Conservation (phyloP, 2,113 vertebrate genomes). For the Eidolon helvum region DNA sequence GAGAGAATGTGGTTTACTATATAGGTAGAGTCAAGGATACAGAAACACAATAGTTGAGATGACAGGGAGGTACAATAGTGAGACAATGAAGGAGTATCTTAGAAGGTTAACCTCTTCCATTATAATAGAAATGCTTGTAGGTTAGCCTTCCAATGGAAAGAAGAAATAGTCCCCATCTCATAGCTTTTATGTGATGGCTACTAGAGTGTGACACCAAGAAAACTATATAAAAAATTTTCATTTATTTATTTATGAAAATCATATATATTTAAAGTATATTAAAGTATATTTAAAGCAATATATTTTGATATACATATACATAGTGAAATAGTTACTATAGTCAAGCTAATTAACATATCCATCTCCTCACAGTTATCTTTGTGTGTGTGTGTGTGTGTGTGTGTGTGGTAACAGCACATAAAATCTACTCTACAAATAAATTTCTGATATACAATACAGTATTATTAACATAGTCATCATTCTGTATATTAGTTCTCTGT, state of each 20-base stretch:
- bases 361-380: not conserved
- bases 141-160: not conserved
- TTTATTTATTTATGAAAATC: not conserved
- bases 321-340: not conserved
- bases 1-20: not conserved
- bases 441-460: not conserved
- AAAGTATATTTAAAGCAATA: not conserved
- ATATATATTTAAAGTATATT: not conserved
- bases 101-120: not conserved
- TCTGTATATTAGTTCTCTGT: not conserved
- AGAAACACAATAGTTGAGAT: not conserved
- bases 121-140: not conserved
- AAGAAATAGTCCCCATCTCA: not conserved
- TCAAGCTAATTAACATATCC: not conserved
- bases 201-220: not conserved
- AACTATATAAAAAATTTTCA: not conserved
- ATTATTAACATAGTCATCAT: not conserved
- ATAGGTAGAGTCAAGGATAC: not conserved
- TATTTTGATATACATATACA: not conserved
- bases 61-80: not conserved
- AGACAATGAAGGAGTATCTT: not conserved
- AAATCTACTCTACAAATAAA: not conserved
- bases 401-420: not conserved
- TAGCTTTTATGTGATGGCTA: not conserved
- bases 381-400: too few species aligned